A percentile compares a stretch with the other conserved stretches of the same genome.
Conservation (phyloP, 2,113 vertebrate species). For the Leptodactylus fuscus region DNA sequence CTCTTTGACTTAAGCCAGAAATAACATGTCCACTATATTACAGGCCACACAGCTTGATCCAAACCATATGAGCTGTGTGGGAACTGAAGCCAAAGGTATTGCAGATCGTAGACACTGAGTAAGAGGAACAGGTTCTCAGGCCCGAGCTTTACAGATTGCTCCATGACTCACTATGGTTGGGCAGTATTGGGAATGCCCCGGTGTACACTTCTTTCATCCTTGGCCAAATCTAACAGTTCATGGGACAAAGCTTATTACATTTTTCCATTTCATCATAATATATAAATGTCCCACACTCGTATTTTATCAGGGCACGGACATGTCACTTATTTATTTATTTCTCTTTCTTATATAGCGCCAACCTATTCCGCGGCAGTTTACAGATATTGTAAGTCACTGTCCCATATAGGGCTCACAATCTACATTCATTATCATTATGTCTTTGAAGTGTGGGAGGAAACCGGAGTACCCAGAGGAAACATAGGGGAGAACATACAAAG, state of each 20-base stretch:
- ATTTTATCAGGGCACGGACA: not conserved
- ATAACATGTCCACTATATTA: not conserved
- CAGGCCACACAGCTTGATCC: not conserved
- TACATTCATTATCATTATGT: too few species aligned
- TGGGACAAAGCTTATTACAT: not conserved
- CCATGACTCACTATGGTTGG: constrained; percentile 25
- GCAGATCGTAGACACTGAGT: not conserved
- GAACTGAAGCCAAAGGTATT: not conserved
- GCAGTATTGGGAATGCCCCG: constrained; percentile 40
- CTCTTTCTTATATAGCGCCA: too few species aligned
- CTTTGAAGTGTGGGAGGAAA: too few species aligned
- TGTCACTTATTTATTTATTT: too few species aligned
- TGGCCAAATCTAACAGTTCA: not conserved
- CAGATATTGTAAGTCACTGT: too few species aligned
- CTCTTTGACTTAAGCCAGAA: too few species aligned
- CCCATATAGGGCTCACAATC: too few species aligned
- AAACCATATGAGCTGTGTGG: not conserved
- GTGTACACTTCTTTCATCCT: not conserved
- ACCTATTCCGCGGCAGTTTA: too few species aligned
- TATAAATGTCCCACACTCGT: not conserved
- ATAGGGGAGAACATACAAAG: too few species aligned
- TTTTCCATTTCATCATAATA: not conserved
- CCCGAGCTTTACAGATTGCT: constrained; percentile 15
- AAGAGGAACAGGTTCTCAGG: constrained; percentile 17
- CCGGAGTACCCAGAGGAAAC: too few species aligned